phyloP scores from a whole-genome alignment of 2,888 invertebrate genomes.

The Aporophyla nigra region DNA sequence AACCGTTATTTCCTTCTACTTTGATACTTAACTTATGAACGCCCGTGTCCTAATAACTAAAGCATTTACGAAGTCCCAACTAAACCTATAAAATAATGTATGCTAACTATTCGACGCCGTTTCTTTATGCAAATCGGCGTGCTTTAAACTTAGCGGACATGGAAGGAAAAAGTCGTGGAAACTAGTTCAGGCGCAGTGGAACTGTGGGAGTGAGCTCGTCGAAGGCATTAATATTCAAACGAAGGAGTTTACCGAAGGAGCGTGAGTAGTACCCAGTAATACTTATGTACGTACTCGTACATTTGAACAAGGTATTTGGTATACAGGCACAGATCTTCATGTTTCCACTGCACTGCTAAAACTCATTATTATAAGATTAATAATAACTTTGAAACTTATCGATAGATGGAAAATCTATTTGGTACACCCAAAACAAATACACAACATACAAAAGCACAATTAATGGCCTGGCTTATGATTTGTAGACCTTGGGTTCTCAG shows the following conservation, averaged over 20 bases:
- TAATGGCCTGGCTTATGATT: neutral
- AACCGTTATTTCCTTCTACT: neutral
- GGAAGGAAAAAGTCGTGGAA: slow-evolving; percentile 1
- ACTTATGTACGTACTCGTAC: neutral
- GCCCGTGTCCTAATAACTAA: neutral
- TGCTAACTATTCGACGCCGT: slow-evolving; percentile 20
- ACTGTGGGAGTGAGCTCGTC: slow-evolving; percentile 5
- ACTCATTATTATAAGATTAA: too few species aligned
- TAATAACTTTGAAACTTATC: neutral
- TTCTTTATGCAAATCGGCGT: slow-evolving; percentile 42
- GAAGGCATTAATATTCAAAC: slow-evolving; percentile 51
- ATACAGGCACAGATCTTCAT: neutral
- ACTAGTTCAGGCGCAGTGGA: slow-evolving; percentile 20
- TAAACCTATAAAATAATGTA: slow-evolving; percentile 30
- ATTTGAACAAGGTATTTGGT: neutral
- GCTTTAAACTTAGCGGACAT: slow-evolving; percentile 27
- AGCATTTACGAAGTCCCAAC: slow-evolving; percentile 23
- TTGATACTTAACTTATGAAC: neutral
- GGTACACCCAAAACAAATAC: neutral
- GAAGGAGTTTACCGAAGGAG: neutral
- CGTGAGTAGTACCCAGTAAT: neutral
- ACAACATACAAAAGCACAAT: neutral
- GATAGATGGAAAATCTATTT: neutral
- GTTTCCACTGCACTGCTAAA: neutral
- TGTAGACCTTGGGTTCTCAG: too few species aligned